Conservation (phyloP, 2,797 vertebrate species). For the Eulemur coronatus region DNA sequence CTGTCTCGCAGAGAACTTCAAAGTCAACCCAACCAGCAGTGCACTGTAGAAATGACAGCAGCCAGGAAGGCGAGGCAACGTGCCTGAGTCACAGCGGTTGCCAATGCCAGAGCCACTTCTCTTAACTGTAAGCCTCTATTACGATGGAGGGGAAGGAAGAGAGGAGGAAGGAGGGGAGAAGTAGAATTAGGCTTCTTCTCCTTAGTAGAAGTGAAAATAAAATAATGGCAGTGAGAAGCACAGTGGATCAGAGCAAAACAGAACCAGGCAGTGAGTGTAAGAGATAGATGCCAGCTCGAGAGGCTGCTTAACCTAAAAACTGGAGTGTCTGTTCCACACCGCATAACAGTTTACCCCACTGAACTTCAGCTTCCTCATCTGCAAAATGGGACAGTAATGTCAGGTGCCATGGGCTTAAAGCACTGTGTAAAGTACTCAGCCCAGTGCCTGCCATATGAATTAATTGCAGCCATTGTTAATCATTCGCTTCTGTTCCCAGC, state of each 20-base stretch:
- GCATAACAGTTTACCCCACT: neutral
- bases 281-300: neutral
- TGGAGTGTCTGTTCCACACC: neutral
- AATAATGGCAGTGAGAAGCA: neutral
- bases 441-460: rapidly evolving
- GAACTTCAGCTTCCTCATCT: neutral
- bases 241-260: neutral
- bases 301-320: neutral
- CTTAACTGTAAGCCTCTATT: neutral
- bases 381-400: neutral
- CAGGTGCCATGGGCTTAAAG: neutral
- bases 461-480: neutral
- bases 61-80: too few relatives aligned
- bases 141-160: too few relatives aligned
- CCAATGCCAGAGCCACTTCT: neutral
- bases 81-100: neutral
- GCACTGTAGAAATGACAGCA: neutral
- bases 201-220: neutral
- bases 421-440: neutral
- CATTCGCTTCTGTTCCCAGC: neutral
- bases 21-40: neutral
- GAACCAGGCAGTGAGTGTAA: neutral
- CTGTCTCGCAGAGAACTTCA: neutral
- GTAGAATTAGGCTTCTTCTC: neutral
- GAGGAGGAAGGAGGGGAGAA: too few relatives aligned